Evolutionary conservation across 2,797 vertebrate genomes (phyloP).

Genomic region (Pipistrellus pygmaeus): DNA sequence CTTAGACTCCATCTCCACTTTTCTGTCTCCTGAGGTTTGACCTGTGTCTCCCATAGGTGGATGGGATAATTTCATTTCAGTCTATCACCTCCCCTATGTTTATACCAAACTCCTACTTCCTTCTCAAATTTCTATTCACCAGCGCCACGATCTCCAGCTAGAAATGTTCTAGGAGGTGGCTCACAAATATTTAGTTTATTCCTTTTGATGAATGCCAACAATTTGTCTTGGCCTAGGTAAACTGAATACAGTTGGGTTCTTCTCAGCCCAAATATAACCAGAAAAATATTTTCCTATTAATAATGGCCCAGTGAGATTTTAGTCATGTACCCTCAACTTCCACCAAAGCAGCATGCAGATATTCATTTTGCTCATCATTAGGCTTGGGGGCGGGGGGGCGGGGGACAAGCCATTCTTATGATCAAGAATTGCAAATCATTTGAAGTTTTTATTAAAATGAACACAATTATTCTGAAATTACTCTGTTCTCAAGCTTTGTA

Average conservation of each 20-base stretch:
- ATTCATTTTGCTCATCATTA: background rate
- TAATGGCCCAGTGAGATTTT: background rate
- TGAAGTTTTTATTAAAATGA: slow-evolving; percentile 44
- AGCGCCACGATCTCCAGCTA: background rate
- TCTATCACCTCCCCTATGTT: background rate
- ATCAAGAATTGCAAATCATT: slow-evolving; percentile 15
- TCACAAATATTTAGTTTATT: background rate
- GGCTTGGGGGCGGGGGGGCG: background rate
- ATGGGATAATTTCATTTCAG: background rate
- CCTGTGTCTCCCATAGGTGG: background rate
- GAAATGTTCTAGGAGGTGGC: background rate
- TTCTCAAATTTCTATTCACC: background rate
- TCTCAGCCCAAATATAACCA: background rate
- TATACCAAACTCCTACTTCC: background rate
- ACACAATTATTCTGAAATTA: slow-evolving; percentile 21
- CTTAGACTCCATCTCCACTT: background rate
- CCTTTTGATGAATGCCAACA: slow-evolving; percentile 34
- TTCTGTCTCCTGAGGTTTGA: background rate
- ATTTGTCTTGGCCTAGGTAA: background rate
- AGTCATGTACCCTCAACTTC: background rate
- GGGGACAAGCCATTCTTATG: background rate
- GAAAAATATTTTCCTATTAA: background rate
- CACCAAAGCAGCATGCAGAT: background rate
- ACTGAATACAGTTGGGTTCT: background rate
- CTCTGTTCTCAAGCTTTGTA: background rate